These are phyloP conservation scores for Arion vulgaris DNA, from an alignment of 1,140 invertebrate species.

Conservation along the genomic window DNA sequence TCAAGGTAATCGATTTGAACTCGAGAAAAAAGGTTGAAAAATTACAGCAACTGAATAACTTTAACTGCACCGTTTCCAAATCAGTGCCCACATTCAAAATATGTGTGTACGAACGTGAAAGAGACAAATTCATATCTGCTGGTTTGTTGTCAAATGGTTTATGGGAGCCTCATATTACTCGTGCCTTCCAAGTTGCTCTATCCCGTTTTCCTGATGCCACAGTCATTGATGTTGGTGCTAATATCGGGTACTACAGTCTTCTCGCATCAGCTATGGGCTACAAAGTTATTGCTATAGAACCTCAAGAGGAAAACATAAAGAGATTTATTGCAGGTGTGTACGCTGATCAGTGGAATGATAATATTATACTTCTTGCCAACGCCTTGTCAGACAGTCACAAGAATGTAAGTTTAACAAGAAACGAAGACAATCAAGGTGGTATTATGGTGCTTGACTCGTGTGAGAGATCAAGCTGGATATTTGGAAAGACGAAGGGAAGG, in stretches of 20 bases:
- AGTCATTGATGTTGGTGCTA: slow-evolving; percentile 65
- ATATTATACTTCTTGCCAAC: slow-evolving; percentile 54
- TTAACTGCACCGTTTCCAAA: slow-evolving; percentile 49
- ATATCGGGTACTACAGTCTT: slow-evolving; percentile 64
- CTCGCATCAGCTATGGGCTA: slow-evolving; percentile 59
- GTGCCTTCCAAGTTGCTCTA: slow-evolving; percentile 50
- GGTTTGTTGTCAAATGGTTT: slow-evolving; percentile 52
- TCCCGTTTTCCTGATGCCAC: slow-evolving; percentile 43
- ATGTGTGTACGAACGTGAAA: slow-evolving; percentile 51
- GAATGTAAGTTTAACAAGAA: slow-evolving; percentile 46
- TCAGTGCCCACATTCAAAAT: slow-evolving; percentile 54
- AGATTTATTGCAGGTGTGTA: slow-evolving; percentile 47
- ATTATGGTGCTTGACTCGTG: slow-evolving; percentile 47
- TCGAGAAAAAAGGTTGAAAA: neutral
- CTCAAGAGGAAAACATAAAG: slow-evolving; percentile 51
- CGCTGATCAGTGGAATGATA: slow-evolving; percentile 45
- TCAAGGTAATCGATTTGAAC: slow-evolving; percentile 34
- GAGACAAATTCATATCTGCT: slow-evolving; percentile 62
- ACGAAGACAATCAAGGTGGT: slow-evolving; percentile 62
- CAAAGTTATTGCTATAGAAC: slow-evolving; percentile 64
- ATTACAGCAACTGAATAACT: neutral
- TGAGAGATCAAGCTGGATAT: neutral
- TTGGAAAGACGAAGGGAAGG: neutral
- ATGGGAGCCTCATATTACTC: slow-evolving; percentile 64
- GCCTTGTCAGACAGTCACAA: slow-evolving; percentile 56